Evolutionary conservation across 2,797 vertebrate species (phyloP).

Genomic region (Pangasius krempfi): DNA sequence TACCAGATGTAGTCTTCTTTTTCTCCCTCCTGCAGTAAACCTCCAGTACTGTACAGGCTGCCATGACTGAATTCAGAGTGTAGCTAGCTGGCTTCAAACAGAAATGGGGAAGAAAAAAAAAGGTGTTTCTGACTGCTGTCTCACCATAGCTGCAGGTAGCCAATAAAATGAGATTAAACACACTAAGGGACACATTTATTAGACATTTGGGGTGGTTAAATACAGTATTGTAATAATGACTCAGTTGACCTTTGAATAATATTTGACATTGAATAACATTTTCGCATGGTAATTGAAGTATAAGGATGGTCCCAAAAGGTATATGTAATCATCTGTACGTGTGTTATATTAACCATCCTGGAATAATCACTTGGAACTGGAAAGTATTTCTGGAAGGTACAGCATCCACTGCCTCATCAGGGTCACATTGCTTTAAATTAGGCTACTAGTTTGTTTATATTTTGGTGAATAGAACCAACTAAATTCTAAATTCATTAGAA

Average conservation of each 20-base stretch:
- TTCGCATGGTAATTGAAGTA: neutral
- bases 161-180: neutral
- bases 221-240: neutral
- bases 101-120: neutral
- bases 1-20: neutral
- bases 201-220: neutral
- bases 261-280: neutral
- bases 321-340: neutral
- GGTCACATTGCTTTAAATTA: neutral
- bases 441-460: neutral
- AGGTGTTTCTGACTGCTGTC: neutral
- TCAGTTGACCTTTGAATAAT: neutral
- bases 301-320: neutral
- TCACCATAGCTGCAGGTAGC: neutral
- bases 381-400: no score
- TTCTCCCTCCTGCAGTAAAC: neutral
- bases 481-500: neutral
- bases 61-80: neutral
- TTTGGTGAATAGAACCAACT: neutral
- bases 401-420: neutral
- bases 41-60: neutral
- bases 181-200: neutral
- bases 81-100: neutral
- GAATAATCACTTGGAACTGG: neutral
- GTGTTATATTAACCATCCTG: neutral